These are phyloP conservation scores for Clarias batrachus DNA, from an alignment of 2,113 vertebrate species.

Conservation along the genomic window DNA sequence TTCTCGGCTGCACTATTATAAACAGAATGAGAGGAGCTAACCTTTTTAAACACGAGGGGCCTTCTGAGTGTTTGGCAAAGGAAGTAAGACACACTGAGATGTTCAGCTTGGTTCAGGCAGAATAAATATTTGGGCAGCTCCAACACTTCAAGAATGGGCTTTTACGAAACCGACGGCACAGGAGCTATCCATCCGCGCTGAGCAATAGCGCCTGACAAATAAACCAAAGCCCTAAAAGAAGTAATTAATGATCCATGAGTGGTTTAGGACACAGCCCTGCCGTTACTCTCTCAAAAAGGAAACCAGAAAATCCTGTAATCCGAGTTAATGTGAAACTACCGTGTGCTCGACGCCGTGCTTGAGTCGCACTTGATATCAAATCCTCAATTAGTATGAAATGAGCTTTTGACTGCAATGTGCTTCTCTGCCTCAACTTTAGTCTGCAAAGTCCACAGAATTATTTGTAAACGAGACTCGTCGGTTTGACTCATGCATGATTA, in stretches of 20 bases:
- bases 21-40: conserved; percentile 50
- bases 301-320: conserved; percentile 18
- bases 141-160: conserved; percentile 56
- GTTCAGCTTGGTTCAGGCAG: conserved; percentile 47
- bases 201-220: conserved; percentile 51
- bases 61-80: conserved; percentile 46
- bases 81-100: conserved; percentile 53
- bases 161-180: conserved; percentile 46
- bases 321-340: conserved; percentile 16
- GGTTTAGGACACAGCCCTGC: conserved; percentile 36
- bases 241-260: conserved; percentile 40
- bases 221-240: conserved; percentile 42
- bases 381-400: conserved; percentile 18
- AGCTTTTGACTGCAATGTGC: background rate
- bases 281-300: conserved; percentile 34
- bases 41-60: conserved; percentile 50
- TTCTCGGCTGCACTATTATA: conserved; percentile 49
- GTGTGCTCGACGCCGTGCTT: background rate
- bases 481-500: background rate
- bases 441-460: background rate
- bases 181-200: conserved; percentile 42
- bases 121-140: conserved; percentile 61
- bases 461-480: background rate
- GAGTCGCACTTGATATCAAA: conserved; percentile 14
- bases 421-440: background rate